A percentile compares a stretch with the other conserved stretches of the same genome.
phyloP scores from a whole-genome alignment of 2,113 vertebrate genomes.

The Chauna torquata region DNA sequence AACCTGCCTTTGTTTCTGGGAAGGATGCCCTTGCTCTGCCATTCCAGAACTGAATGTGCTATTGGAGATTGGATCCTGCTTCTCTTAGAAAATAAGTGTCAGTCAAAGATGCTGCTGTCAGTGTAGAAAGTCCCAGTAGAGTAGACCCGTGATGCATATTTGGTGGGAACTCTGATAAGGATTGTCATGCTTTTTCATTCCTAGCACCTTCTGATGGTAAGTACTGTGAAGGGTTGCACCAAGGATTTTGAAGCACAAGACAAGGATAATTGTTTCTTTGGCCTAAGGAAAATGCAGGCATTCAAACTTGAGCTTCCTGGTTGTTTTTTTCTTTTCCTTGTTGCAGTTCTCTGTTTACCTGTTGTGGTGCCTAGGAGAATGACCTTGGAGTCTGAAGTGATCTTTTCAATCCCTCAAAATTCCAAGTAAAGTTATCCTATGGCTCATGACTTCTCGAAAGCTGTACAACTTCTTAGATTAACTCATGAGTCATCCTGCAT shows the following conservation, averaged over 20 bases:
- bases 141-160: neutral
- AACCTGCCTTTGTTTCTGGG: neutral
- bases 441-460: neutral
- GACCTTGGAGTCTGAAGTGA: neutral
- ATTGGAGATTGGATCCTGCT: neutral
- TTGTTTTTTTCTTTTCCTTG: neutral
- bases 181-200: neutral
- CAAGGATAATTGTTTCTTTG: neutral
- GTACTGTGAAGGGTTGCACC: neutral
- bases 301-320: neutral
- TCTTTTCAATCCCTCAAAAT: neutral
- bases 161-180: neutral
- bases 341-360: neutral
- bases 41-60: neutral
- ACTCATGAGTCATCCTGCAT: neutral
- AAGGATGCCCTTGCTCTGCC: neutral
- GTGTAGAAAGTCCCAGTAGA: neutral
- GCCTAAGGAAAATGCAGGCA: neutral
- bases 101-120: neutral
- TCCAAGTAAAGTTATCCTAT: neutral
- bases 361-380: neutral
- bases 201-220: rapidly evolving
- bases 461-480: neutral
- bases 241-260: neutral
- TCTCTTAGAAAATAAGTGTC: neutral